Conservation (phyloP, 2,113 vertebrate species). For the Alaudala cheleensis region DNA sequence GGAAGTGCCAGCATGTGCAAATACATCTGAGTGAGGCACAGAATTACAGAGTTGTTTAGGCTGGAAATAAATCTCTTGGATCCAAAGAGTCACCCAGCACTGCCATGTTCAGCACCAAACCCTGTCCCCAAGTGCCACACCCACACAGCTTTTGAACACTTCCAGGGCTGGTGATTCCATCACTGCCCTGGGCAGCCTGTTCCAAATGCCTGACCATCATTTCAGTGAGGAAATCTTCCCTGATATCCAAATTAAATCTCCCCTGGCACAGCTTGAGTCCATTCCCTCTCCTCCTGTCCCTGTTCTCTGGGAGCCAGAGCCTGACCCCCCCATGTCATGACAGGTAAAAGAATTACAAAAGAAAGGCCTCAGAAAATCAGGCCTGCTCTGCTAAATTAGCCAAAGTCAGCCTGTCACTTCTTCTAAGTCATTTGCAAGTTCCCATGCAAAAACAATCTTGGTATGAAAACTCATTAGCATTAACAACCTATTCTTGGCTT, state of each 20-base stretch:
- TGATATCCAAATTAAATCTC: background rate
- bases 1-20: background rate
- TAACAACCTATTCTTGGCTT: background rate
- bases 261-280: background rate
- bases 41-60: background rate
- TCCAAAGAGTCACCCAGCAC: accelerated
- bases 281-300: background rate
- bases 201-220: background rate
- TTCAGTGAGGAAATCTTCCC: background rate
- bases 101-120: background rate
- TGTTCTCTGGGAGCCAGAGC: background rate
- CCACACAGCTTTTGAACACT: accelerated
- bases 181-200: background rate
- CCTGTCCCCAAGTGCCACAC: background rate
- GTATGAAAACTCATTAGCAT: background rate
- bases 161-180: background rate
- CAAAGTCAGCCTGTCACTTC: background rate
- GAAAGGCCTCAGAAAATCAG: background rate
- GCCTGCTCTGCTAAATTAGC: background rate
- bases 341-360: background rate
- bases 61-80: background rate
- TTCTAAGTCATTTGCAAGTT: background rate
- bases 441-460: background rate
- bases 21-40: background rate
- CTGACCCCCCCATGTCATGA: accelerated